These are phyloP conservation scores for Sialia sialis DNA, from an alignment of 2,113 vertebrate genomes.

Conservation along the genomic window DNA sequence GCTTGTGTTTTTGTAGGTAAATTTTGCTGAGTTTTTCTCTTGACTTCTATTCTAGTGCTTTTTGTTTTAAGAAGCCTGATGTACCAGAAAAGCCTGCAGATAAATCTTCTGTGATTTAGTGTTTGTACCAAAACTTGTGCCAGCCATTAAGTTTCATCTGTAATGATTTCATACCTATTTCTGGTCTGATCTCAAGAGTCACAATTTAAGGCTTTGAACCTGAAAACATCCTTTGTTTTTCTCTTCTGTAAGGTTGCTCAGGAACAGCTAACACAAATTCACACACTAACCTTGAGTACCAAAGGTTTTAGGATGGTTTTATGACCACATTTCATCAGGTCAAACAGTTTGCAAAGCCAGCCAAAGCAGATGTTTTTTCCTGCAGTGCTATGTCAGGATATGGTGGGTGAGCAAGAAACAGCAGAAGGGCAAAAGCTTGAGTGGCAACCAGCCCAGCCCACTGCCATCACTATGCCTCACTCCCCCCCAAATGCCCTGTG, in stretches of 20 bases:
- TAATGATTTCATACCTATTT: background rate
- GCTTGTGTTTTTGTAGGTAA: background rate
- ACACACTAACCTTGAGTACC: background rate
- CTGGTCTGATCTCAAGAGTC: background rate
- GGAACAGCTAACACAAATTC: background rate
- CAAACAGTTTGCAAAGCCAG: background rate
- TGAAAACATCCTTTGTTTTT: background rate
- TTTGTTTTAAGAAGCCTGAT: background rate
- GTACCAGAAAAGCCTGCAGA: background rate
- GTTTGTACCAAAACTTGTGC: background rate
- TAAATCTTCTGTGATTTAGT: background rate
- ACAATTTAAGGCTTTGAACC: background rate
- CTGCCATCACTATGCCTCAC: background rate
- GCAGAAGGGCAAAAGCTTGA: background rate
- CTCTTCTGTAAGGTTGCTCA: background rate
- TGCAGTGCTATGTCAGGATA: background rate
- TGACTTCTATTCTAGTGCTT: background rate
- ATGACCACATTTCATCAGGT: background rate
- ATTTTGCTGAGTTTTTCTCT: background rate
- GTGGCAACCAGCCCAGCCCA: background rate
- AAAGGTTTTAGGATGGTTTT: background rate
- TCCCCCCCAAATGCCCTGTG: fast-evolving
- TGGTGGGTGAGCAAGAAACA: background rate
- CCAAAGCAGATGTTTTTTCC: background rate
- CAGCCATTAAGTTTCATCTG: background rate